Evolutionary conservation across 1,140 invertebrate species (phyloP), one percentile per base, ranked within the genome.

Genomic region (Ctenoplectra terminalis): DNA sequence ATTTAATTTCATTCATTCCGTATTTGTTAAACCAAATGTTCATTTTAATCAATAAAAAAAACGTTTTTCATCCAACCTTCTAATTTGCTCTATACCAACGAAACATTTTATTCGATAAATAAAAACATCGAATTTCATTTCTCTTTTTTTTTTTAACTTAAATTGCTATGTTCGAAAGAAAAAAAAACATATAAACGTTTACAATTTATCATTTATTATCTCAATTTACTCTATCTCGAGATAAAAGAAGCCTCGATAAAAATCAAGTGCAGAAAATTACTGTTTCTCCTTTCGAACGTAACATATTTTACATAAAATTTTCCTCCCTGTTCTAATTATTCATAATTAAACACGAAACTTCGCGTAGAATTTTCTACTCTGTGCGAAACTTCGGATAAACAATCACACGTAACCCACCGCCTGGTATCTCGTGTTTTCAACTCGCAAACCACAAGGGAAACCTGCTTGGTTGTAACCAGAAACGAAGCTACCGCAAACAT

Each of bases 401-500:
- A 71, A 37, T 40, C 46, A 17, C 29, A 34, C 26, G 29, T 20
- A 69, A 69, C 29, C 15, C 23, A n/a, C 34, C 13, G 34, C 9
- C 66, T 40, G 52, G 46, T 26, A 71, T 71, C 50, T 37, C 34
- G 13, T 60, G 50, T 71, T 56, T 71, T 71, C 50, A 29, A 26
- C 52, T 29, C 23, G 15, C 20, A 56, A 56, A 71, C 69, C 69
- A 29, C 69, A 71, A 56, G 50, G 23, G 69, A 71, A 71, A 37
- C 69, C 31, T 8, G 69, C 8, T 40, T 40, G 23, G 13, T 37
- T n/a, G 52, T 7, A 56, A 43, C 69, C 69, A 20, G 50, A 40
- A 56, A 26, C 69, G 50, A 72, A 40, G 37, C 37, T 43, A 34
- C 52, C 69, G 26, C n/a, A 58, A 43, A 58, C 52, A 26, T n/a